These are phyloP conservation scores for Phania funesta DNA, from an alignment of 2,888 invertebrate genomes.

Conservation along the genomic window DNA sequence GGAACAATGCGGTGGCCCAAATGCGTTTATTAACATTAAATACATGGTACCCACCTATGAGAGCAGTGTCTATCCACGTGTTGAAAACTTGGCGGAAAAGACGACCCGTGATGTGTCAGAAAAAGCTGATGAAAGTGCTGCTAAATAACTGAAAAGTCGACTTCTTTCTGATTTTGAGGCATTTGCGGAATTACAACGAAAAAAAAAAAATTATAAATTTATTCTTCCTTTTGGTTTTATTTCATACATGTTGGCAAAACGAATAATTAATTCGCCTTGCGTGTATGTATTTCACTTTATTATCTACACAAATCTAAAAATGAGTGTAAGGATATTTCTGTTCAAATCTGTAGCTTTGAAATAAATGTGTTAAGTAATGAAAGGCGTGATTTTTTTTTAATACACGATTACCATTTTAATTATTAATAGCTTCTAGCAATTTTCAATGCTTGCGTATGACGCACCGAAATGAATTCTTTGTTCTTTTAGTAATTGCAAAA, in stretches of 20 bases:
- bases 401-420: too few species aligned
- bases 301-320: background rate
- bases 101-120: background rate
- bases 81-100: constrained; percentile 51
- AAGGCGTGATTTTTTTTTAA: background rate
- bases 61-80: constrained; percentile 83
- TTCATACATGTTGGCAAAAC: too few species aligned
- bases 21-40: constrained; percentile 98
- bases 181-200: background rate
- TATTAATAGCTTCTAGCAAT: too few species aligned
- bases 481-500: too few species aligned
- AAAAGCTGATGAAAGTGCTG: background rate
- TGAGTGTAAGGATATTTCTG: background rate
- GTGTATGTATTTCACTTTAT: background rate
- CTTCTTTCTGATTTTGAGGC: background rate
- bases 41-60: constrained; percentile 99
- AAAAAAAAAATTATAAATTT: background rate
- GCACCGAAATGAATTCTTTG: too few species aligned
- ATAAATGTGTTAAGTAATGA: background rate
- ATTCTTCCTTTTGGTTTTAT: background rate
- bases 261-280: too few species aligned
- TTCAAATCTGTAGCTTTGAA: background rate
- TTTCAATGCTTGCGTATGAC: too few species aligned
- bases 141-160: background rate
- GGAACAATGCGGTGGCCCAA: constrained; percentile 95